Evolutionary conservation across 92 coral and sea anemone species (phyloP).

Genomic region (Heteractis magnifica): DNA sequence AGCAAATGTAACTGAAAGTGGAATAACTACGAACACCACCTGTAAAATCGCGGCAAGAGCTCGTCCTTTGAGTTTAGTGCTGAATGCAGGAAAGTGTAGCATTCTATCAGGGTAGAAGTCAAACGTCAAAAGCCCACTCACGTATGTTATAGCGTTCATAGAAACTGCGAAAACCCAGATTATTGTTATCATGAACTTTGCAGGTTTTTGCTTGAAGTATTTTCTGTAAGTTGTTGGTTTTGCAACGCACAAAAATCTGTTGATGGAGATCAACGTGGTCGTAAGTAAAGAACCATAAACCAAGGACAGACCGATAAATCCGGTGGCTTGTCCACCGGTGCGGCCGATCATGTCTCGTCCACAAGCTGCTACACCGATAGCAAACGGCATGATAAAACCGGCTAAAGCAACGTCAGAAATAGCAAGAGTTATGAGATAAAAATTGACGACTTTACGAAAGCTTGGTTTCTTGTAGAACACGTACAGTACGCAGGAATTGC

Average conservation of each 20-base stretch:
- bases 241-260: slow-evolving; percentile 33
- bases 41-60: not conserved
- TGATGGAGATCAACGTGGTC: slow-evolving; percentile 20
- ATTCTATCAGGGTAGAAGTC: slow-evolving; percentile 17
- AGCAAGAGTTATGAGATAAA: slow-evolving; percentile 29
- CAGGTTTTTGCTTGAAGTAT: slow-evolving; percentile 21
- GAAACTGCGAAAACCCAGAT: slow-evolving; percentile 13
- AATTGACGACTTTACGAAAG: slow-evolving; percentile 20
- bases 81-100: slow-evolving; percentile 2
- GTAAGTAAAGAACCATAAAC: slow-evolving; percentile 31
- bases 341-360: slow-evolving; percentile 7
- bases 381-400: slow-evolving; percentile 22
- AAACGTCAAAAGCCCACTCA: slow-evolving; percentile 6
- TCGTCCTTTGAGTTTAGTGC: slow-evolving; percentile 1
- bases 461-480: slow-evolving; percentile 22
- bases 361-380: not conserved
- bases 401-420: slow-evolving; percentile 19
- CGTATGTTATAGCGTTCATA: not conserved
- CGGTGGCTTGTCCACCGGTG: not conserved
- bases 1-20: slow-evolving; percentile 8
- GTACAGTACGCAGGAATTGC: slow-evolving; percentile 19
- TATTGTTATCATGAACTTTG: not conserved
- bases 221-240: slow-evolving; percentile 23
- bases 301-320: slow-evolving; percentile 10
- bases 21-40: slow-evolving; percentile 24